A percentile compares a stretch with the other conserved stretches of the same genome.
phyloP scores from a whole-genome alignment of 2,113 vertebrate species.

The Tringa solitaria region DNA sequence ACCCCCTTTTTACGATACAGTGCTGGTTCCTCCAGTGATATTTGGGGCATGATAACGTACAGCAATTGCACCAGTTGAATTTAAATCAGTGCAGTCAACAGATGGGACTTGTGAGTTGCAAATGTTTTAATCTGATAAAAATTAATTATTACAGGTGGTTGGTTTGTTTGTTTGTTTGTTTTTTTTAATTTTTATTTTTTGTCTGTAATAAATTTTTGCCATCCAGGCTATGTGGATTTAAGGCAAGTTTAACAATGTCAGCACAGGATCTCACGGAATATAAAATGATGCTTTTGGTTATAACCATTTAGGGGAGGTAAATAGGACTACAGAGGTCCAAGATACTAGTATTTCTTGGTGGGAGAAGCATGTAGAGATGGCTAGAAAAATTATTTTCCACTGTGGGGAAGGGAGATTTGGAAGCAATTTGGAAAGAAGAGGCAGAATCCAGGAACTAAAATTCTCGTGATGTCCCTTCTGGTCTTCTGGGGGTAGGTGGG shows the following conservation, averaged over 20 bases:
- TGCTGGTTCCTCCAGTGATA: fast-evolving
- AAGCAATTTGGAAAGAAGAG: background rate
- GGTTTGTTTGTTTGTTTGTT: background rate
- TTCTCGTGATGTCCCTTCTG: background rate
- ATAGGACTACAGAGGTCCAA: background rate
- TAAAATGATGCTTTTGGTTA: background rate
- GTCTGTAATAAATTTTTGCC: background rate
- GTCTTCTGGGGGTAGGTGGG: background rate
- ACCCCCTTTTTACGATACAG: fast-evolving
- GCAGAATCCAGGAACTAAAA: background rate
- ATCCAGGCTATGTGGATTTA: background rate
- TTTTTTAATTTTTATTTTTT: background rate
- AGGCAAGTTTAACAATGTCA: background rate
- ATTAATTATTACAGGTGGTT: background rate
- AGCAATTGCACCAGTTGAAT: background rate
- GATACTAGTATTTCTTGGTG: background rate
- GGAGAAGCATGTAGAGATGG: background rate
- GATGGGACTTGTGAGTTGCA: background rate
- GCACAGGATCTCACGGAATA: background rate
- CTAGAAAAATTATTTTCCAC: background rate
- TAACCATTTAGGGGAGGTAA: background rate
- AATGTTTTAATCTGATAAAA: background rate
- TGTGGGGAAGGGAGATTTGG: background rate
- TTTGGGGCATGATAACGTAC: background rate
- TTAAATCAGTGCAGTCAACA: background rate